These are phyloP conservation scores for Rhimphoctona megacephalus DNA, from an alignment of 2,888 invertebrate species.

Conservation along the genomic window DNA sequence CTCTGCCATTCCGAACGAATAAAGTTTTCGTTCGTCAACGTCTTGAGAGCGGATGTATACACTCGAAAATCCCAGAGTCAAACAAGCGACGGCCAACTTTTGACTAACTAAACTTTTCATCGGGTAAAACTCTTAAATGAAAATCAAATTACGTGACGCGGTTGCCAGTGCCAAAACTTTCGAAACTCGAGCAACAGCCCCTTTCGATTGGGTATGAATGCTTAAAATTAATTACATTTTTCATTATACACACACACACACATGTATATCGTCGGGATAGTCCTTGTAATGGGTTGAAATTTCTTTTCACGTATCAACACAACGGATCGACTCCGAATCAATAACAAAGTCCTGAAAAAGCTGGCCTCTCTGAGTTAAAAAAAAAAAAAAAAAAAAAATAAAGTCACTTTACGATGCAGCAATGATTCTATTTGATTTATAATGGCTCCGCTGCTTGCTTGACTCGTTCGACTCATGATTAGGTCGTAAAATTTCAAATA, in stretches of 20 bases:
- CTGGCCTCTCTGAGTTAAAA: too few relatives aligned
- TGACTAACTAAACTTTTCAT: constrained; percentile 28
- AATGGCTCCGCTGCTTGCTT: too few relatives aligned
- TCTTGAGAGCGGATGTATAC: constrained; percentile 21
- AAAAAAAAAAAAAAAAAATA: too few relatives aligned
- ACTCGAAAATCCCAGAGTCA: not conserved
- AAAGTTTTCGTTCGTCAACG: constrained; percentile 27
- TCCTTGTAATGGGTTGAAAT: not conserved
- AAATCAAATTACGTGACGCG: constrained; percentile 37
- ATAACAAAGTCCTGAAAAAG: too few relatives aligned
- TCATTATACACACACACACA: not conserved
- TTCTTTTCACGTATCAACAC: not conserved
- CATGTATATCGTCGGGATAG: not conserved
- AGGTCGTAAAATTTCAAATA: too few relatives aligned
- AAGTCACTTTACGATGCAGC: too few relatives aligned
- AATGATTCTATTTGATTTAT: too few relatives aligned
- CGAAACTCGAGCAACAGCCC: constrained; percentile 14
- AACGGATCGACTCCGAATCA: too few relatives aligned
- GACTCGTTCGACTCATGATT: too few relatives aligned
- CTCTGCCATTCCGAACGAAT: constrained; percentile 1
- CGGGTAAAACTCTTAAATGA: constrained; percentile 35
- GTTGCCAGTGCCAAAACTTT: not conserved
- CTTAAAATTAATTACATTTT: constrained; percentile 49
- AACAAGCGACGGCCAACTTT: constrained; percentile 17
- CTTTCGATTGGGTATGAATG: constrained; percentile 32